These are phyloP conservation scores for Eupithecia subumbrata DNA, from an alignment of 2,888 invertebrate genomes.

Conservation along the genomic window DNA sequence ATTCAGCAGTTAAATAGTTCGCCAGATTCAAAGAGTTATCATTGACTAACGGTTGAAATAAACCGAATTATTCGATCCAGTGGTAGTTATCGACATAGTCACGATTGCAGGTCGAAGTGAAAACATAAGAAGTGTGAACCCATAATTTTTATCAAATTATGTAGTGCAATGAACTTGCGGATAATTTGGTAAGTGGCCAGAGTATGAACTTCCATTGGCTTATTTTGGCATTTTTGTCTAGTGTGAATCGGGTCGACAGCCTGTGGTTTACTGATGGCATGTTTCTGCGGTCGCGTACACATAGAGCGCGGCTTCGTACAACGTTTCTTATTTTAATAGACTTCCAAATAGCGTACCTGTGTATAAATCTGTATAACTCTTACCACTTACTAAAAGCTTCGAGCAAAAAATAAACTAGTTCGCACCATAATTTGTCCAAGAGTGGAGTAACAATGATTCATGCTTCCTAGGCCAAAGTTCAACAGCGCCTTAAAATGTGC, in stretches of 20 bases:
- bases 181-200: slow-evolving; percentile 73
- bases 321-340: slow-evolving; percentile 36
- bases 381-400: slow-evolving; percentile 23
- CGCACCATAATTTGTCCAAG: slow-evolving; percentile 39
- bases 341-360: slow-evolving; percentile 17
- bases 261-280: slow-evolving; percentile 71
- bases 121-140: slow-evolving; percentile 81
- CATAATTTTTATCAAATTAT: slow-evolving; percentile 78
- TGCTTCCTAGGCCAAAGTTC: slow-evolving; percentile 41
- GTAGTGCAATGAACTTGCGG: slow-evolving; percentile 74
- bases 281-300: slow-evolving; percentile 45
- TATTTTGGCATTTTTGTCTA: slow-evolving; percentile 67
- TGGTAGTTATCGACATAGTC: slow-evolving; percentile 70
- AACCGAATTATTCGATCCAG: slow-evolving; percentile 72
- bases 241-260: slow-evolving; percentile 60
- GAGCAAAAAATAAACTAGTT: slow-evolving; percentile 39
- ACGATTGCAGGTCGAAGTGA: slow-evolving; percentile 75
- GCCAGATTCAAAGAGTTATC: slow-evolving; percentile 29
- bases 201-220: slow-evolving; percentile 66
- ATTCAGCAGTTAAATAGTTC: slow-evolving; percentile 47
- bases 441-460: slow-evolving; percentile 37
- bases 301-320: background rate
- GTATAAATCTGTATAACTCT: background rate
- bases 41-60: slow-evolving; percentile 69
- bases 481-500: slow-evolving; percentile 42